Evolutionary conservation across 2,113 vertebrate genomes (phyloP).

Genomic region (Passer montanus): DNA sequence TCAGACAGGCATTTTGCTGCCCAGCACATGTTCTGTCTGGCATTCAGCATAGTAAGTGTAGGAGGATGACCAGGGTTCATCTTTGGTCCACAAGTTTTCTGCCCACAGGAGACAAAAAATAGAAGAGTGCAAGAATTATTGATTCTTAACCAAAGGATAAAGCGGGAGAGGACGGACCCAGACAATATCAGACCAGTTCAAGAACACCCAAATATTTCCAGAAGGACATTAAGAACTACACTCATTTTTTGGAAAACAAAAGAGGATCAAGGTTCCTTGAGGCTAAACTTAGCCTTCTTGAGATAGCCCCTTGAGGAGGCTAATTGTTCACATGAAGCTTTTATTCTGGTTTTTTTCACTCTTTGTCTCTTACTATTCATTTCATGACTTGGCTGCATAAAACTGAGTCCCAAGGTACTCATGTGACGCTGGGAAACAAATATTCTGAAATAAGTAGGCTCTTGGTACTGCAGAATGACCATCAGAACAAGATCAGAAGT

Average conservation of each 20-base stretch:
- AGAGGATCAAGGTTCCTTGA: background rate
- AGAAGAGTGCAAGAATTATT: background rate
- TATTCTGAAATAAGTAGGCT: background rate
- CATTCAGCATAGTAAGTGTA: background rate
- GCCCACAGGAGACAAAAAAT: background rate
- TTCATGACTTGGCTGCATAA: fast-evolving
- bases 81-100: background rate
- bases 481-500: background rate
- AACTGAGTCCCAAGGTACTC: background rate
- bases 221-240: background rate
- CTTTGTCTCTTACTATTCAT: background rate
- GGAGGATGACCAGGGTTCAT: background rate
- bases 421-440: background rate
- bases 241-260: background rate
- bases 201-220: background rate
- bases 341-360: background rate
- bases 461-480: background rate
- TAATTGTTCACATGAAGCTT: background rate
- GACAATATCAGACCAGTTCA: background rate
- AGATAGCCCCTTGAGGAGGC: background rate
- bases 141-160: background rate
- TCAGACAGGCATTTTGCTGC: background rate
- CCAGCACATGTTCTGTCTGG: background rate
- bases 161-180: background rate
- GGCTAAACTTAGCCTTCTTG: background rate